Conservation (phyloP, 2,797 vertebrate species). For the Lutra lutra region DNA sequence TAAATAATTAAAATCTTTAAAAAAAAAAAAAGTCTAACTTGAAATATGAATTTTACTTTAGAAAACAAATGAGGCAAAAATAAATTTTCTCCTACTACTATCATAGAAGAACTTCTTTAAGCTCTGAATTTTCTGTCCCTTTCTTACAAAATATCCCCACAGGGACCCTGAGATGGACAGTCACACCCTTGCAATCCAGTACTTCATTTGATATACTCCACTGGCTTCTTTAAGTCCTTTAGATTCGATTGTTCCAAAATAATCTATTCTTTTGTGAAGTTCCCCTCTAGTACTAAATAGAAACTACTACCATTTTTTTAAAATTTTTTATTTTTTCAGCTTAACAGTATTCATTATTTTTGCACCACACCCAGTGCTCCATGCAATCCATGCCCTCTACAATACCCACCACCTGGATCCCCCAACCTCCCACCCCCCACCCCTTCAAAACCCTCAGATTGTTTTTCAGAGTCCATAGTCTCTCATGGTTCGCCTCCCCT, state of each 20-base stretch:
- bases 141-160: not conserved
- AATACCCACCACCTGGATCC: too few species aligned
- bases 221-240: not conserved
- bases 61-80: not conserved
- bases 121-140: not conserved
- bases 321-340: too few species aligned
- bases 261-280: not conserved
- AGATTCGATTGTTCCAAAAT: not conserved
- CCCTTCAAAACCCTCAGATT: too few species aligned
- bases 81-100: not conserved
- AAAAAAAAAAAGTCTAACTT: not conserved
- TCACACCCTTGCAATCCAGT: not conserved
- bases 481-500: too few species aligned
- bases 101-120: not conserved
- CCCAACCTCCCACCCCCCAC: too few species aligned
- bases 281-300: not conserved
- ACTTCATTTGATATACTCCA: not conserved
- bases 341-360: too few species aligned
- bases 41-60: conserved; percentile 23
- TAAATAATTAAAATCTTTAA: too few species aligned
- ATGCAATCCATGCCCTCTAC: too few species aligned
- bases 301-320: not conserved
- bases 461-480: too few species aligned
- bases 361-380: too few species aligned
- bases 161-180: not conserved